Percentiles rank a stretch among this genome's conserved stretches.
Conservation (phyloP, 2,888 invertebrate genomes). For the Eucera pruinosa region DNA sequence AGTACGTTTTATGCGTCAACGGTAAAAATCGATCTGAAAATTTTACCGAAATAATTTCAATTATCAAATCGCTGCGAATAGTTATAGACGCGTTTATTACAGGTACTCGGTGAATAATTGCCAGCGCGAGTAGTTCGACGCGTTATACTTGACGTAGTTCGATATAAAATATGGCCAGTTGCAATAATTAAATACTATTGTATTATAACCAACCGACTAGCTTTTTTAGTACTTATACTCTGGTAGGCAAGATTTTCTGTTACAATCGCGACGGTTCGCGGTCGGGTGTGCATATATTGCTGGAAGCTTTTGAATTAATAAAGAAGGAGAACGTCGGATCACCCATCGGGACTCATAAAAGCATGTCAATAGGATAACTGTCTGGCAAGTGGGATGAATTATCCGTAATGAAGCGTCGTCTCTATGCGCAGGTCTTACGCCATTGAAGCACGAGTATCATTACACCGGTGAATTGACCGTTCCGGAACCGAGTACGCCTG, state of each 20-base stretch:
- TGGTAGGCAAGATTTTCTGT: conserved; percentile 27
- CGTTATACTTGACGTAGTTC: no score
- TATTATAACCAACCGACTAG: no score
- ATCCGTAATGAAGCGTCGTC: conserved; percentile 70
- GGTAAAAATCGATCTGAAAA: no score
- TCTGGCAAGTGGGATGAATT: conserved; percentile 77
- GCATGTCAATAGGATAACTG: conserved; percentile 77
- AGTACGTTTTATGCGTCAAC: no score
- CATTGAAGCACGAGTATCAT: conserved; percentile 91
- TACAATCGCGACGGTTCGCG: not conserved
- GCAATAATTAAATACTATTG: no score
- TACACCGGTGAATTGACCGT: conserved; percentile 90
- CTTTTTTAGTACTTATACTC: no score
- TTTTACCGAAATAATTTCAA: no score
- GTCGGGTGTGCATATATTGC: conserved; percentile 24
- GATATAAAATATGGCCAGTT: no score
- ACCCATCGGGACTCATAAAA: conserved; percentile 67
- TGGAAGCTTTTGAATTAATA: conserved; percentile 55
- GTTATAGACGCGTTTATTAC: no score
- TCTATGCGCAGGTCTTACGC: conserved; percentile 87
- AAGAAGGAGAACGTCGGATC: conserved; percentile 53
- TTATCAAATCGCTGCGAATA: no score
- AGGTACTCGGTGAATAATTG: no score
- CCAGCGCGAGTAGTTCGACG: no score
- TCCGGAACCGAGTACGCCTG: conserved; percentile 88